These are phyloP conservation scores for Hyaena hyaena DNA, from an alignment of 2,113 vertebrate species.

Conservation along the genomic window DNA sequence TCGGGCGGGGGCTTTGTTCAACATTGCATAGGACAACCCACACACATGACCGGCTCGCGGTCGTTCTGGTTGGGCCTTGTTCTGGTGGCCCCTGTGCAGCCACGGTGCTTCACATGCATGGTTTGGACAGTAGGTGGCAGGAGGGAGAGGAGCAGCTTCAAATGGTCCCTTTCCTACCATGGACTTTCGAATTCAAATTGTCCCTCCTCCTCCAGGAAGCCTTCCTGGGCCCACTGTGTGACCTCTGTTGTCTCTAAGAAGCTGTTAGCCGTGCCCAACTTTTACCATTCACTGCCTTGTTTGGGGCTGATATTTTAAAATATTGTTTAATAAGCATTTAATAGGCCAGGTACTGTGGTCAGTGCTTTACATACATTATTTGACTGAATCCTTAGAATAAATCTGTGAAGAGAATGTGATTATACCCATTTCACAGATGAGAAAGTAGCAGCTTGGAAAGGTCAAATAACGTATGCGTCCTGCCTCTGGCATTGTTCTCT, in stretches of 20 bases:
- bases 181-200: background rate
- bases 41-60: background rate
- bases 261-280: background rate
- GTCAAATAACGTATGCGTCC: rapidly evolving
- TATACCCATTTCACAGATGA: background rate
- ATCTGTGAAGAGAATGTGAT: background rate
- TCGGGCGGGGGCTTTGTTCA: background rate
- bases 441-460: background rate
- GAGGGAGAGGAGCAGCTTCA: background rate
- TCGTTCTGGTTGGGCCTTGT: no score
- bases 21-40: rapidly evolving
- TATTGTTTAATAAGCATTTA: background rate
- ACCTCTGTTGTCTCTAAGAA: background rate
- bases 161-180: background rate
- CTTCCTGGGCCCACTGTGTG: background rate
- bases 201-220: background rate
- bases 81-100: background rate
- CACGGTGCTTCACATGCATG: background rate
- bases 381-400: background rate
- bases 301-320: background rate
- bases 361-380: background rate
- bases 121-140: background rate
- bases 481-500: background rate
- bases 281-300: background rate
- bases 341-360: background rate